Evolutionary conservation across 2,113 vertebrate species (phyloP), one percentile per base, ranked within the genome.

Genomic region (Chitala chitala): DNA sequence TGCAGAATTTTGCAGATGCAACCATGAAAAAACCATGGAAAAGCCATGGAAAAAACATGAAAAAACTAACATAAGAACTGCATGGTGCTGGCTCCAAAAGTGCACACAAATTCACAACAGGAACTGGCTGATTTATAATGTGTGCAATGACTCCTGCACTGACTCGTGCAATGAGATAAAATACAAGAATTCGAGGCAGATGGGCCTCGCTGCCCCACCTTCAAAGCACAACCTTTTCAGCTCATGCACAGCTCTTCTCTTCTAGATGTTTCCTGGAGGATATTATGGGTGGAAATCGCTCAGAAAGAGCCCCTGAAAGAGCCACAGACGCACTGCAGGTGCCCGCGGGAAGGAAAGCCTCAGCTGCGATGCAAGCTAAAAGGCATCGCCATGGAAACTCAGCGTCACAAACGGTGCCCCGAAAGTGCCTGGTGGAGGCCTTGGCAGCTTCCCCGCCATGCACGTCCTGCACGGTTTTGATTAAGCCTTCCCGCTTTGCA

Each of bases 401-500:
- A 59, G 15, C 4, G 22, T 15, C 53, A 4, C 33, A n/a, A n/a
- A n/a, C n/a, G n/a, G n/a, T n/a, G n/a, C n/a, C n/a, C n/a, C 13
- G 29, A n/a, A 42, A 2, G 72, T 22, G 44, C 10, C 31, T 36
- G n/a, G 42, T 0, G 5, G 36, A n/a, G n/a, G 36, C 40, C 26
- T 48, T 42, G 10, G 29, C 36, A 24, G 15, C 68, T 81, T 84
- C 53, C 74, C 71, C 44, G 15, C 46, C 76, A 69, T 56, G 76
- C 33, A 53, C 13, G 77, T 75, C 66, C 82, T 9, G 70, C 72
- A 12, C 72, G 72, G 24, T 74, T 54, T 72, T 69, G 80, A 75
- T 81, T 79, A 85, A 80, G 83, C 78, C 74, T 58, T 73, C 76
- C 80, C 82, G 80, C 78, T 85, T 78, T 69, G 78, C 82, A 82